Base-by-base conservation (phyloP, 2,113 vertebrate species). In the Pluvialis apricaria region DNA sequence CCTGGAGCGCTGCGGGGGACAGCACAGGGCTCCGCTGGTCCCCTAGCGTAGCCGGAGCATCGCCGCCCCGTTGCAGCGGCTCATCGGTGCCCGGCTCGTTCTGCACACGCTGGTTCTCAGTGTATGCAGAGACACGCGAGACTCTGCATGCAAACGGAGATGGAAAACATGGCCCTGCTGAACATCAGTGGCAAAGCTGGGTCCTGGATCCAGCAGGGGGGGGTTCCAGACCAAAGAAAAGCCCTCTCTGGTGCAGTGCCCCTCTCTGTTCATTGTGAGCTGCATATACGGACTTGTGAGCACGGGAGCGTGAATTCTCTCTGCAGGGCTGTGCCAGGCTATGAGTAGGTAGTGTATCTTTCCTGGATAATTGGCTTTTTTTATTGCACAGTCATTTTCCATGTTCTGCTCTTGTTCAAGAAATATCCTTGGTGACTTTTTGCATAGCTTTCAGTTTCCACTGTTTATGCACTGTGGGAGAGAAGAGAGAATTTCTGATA, bases 401-500 rank as follows among this genome's bases (percentile, higher is more conserved):
- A 17, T 24, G 40, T 71, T 62, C 76, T 95, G 65, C 24, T 72
- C 71, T 88, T 92, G 94, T 75, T 75, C 84, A 94, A 95, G 90
- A 91, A 94, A 93, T 47, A 64, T 61, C 90, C 88, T 61, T 10
- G 7, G 86, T 73, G 94, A 40, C 80, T 95, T 93, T 83, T 51
- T 66, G 92, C 75, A 93, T 77, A 95, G 91, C 90, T 96, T 88
- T 91, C 91, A 73, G 76, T 82, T 76, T 91, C 91, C 9, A 42
- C 86, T 95, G 84, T 94, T 93, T 93, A 64, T 36, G 54, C 90
- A 28, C 82, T 70, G 83, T 92, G 92, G 96, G 89, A 86, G 88
- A 88, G 90, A 72, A 72, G 83, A 94, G 95, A 96, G 77, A 85
- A 87, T 92, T 93, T 81, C 34, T 58, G 83, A 92, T 96, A 52